A percentile compares a stretch with the other conserved stretches of the same genome.
phyloP scores from a whole-genome alignment of 2,113 vertebrate genomes.

The Dromas ardeola region DNA sequence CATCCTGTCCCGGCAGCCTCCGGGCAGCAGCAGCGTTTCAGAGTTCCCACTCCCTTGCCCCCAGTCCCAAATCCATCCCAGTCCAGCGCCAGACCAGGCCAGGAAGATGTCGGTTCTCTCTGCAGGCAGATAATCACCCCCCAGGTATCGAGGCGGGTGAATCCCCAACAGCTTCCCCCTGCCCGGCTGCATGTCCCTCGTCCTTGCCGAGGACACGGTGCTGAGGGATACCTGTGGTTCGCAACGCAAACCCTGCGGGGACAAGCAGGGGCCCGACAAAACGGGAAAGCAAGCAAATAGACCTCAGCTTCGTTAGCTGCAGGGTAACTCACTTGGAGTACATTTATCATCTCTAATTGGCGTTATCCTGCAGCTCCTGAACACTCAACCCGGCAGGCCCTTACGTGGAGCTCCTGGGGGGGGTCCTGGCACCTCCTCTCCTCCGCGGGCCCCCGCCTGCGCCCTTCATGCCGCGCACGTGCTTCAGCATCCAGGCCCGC shows the following conservation, averaged over 20 bases:
- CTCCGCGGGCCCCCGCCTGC: slow-evolving; percentile 38
- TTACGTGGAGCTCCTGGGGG: slow-evolving; percentile 81
- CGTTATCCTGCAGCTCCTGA: not conserved
- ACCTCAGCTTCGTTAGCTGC: not conserved
- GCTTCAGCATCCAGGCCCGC: slow-evolving; percentile 90
- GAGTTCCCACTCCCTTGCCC: not conserved
- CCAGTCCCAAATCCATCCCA: not conserved
- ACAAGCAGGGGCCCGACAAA: not conserved
- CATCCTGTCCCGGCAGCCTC: rapidly evolving
- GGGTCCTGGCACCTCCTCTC: slow-evolving; percentile 66
- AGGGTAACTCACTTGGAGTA: slow-evolving; percentile 10
- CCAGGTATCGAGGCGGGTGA: not conserved
- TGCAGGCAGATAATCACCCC: not conserved
- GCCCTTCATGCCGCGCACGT: slow-evolving; percentile 86
- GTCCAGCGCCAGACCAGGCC: rapidly evolving
- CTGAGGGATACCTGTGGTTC: not conserved
- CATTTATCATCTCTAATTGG: not conserved
- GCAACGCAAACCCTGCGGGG: not conserved
- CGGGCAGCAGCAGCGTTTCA: rapidly evolving
- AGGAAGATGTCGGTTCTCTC: not conserved
- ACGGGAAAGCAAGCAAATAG: not conserved
- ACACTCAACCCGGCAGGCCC: not conserved
- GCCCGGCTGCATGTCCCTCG: not conserved
- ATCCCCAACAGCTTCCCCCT: not conserved
- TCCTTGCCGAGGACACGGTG: rapidly evolving